Conservation (phyloP, 2,113 vertebrate genomes). For the Lichenostomus cassidix region DNA sequence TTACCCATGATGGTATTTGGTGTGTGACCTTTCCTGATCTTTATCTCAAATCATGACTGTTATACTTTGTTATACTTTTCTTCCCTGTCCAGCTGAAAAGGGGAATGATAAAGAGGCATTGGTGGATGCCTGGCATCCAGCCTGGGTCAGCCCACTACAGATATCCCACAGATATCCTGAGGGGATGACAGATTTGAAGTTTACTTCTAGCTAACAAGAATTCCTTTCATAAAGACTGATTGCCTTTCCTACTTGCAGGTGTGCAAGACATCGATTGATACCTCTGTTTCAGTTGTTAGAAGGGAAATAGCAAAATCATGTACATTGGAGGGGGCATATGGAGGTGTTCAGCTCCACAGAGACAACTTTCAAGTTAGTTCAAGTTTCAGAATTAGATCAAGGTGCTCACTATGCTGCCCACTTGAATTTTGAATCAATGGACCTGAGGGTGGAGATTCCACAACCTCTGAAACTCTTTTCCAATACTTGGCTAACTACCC, state of each 20-base stretch:
- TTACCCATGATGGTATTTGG: background rate
- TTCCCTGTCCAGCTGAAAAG: background rate
- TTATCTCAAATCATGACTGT: background rate
- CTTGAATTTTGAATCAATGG: background rate
- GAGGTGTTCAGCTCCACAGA: background rate
- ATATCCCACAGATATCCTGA: background rate
- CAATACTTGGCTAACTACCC: background rate
- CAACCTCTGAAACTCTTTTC: background rate
- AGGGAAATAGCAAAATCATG: background rate
- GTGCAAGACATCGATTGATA: fast-evolving
- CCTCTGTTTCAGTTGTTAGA: background rate
- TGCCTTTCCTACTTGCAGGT: background rate
- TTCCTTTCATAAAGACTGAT: background rate
- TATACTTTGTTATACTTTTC: background rate
- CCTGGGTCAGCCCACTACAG: background rate
- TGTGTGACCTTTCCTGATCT: background rate
- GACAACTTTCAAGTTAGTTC: background rate
- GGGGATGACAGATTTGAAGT: background rate
- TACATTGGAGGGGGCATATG: fast-evolving
- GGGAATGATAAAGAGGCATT: background rate
- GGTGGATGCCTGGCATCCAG: background rate
- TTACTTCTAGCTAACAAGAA: background rate
- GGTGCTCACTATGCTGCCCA: background rate
- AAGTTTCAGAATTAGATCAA: background rate
- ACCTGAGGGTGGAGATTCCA: background rate